Conservation (phyloP, 2,888 invertebrate species). For the Biston betularia region DNA sequence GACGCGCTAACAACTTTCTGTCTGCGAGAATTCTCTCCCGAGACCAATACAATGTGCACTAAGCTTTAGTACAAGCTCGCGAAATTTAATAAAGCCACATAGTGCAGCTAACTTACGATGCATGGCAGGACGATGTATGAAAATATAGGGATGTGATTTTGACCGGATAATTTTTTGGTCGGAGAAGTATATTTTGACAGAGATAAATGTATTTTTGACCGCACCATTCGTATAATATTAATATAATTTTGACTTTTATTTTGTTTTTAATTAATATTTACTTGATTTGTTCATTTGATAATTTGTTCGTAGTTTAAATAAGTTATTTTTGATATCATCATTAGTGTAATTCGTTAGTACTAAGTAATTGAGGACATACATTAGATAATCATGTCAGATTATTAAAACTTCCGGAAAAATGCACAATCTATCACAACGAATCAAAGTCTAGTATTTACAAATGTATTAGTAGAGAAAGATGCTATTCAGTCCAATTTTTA, state of each 20-base stretch:
- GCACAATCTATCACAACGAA: too few species aligned
- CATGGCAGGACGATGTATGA: constrained; percentile 36
- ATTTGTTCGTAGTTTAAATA: too few species aligned
- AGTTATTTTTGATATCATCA: too few species aligned
- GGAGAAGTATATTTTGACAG: background rate
- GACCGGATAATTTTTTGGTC: constrained; percentile 4
- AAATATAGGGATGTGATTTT: constrained; percentile 9
- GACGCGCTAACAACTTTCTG: background rate
- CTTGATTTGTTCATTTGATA: too few species aligned
- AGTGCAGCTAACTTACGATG: constrained; percentile 41
- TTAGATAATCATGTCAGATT: too few species aligned
- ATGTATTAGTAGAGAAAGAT: background rate
- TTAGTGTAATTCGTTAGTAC: too few species aligned
- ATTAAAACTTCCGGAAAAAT: too few species aligned
- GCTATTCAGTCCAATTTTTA: background rate
- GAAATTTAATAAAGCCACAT: constrained; percentile 57
- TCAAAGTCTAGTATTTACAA: too few species aligned
- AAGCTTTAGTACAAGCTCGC: constrained; percentile 47
- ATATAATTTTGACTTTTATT: too few species aligned
- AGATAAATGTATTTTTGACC: background rate
- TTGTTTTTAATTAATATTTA: too few species aligned
- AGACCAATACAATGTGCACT: constrained; percentile 14
- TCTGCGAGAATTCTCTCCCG: constrained; percentile 5
- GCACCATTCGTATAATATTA: too few species aligned
- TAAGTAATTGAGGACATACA: too few species aligned